phyloP scores from a whole-genome alignment of 2,888 invertebrate genomes.

The Prostheceraeus crozeri region DNA sequence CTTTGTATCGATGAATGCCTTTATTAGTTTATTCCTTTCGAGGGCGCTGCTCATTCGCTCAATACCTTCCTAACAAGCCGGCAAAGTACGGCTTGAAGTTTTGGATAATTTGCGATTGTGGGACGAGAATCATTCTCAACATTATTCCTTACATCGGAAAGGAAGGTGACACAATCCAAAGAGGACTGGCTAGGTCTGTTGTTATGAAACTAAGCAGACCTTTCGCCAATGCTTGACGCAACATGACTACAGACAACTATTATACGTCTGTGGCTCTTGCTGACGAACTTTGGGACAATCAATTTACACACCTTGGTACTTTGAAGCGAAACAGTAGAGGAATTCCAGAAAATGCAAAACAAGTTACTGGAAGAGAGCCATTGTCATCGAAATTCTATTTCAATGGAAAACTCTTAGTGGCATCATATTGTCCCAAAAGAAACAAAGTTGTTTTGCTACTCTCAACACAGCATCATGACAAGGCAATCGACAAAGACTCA shows the following conservation, averaged over 20 bases:
- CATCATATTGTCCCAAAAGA: constrained; percentile 16
- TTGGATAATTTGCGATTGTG: constrained; percentile 23
- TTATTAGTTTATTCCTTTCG: constrained; percentile 13
- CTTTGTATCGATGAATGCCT: constrained; percentile 24
- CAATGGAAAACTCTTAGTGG: constrained; percentile 14
- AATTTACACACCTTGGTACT: constrained; percentile 15
- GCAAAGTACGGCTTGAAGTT: constrained; percentile 1
- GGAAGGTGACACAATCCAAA: constrained; percentile 1
- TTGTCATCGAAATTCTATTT: constrained; percentile 13
- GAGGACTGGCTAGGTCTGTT: constrained; percentile 16
- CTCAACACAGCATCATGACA: constrained; percentile 17
- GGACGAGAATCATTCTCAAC: constrained; percentile 10
- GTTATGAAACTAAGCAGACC: constrained; percentile 2
- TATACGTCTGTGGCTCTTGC: constrained; percentile 20
- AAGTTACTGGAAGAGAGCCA: constrained; percentile 4
- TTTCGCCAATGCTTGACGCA: constrained; percentile 7
- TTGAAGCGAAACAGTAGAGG: constrained; percentile 17
- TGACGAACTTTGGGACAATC: constrained; percentile 1
- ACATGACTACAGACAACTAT: constrained; percentile 21
- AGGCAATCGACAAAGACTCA: constrained; percentile 15
- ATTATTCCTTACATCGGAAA: constrained; percentile 26
- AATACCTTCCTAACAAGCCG: constrained; percentile 4
- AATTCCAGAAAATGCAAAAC: constrained; percentile 21
- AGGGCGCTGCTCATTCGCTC: constrained; percentile 3
- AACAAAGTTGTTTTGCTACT: constrained; percentile 19